These are phyloP conservation scores for Notarius quadriscutis DNA, from an alignment of 2,113 vertebrate species.

Conservation along the genomic window DNA sequence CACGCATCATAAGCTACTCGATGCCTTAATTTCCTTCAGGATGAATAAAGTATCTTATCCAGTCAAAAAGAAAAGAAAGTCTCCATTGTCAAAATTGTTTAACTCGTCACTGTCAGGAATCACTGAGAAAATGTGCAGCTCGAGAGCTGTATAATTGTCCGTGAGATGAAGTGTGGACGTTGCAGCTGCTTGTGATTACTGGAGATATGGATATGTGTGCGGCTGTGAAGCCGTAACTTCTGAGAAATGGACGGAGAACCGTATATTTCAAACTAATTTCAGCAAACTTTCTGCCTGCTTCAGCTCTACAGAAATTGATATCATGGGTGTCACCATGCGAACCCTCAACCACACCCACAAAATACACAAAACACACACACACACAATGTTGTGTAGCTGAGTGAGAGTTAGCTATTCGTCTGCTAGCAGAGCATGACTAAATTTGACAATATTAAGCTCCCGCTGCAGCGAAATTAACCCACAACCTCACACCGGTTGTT, in stretches of 20 bases:
- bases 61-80: not conserved
- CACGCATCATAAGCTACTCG: too few species aligned
- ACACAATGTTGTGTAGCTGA: not conserved
- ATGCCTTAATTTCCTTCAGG: too few species aligned
- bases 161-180: not conserved
- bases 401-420: conserved; percentile 32
- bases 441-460: conserved; percentile 49
- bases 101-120: not conserved
- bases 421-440: conserved; percentile 37
- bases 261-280: conserved; percentile 18
- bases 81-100: not conserved
- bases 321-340: not conserved
- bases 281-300: conserved; percentile 25
- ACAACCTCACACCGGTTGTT: conserved; percentile 34
- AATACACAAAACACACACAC: not conserved
- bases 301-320: conserved; percentile 13
- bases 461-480: conserved; percentile 42
- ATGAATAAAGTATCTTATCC: too few species aligned
- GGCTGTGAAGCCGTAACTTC: conserved; percentile 1
- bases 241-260: not conserved
- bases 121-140: not conserved
- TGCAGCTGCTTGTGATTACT: not conserved
- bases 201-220: not conserved
- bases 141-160: not conserved
- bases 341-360: not conserved